A percentile compares a stretch with the other conserved stretches of the same genome.
Evolutionary conservation across 2,113 vertebrate genomes (phyloP).

Genomic region (Plotosus lineatus): DNA sequence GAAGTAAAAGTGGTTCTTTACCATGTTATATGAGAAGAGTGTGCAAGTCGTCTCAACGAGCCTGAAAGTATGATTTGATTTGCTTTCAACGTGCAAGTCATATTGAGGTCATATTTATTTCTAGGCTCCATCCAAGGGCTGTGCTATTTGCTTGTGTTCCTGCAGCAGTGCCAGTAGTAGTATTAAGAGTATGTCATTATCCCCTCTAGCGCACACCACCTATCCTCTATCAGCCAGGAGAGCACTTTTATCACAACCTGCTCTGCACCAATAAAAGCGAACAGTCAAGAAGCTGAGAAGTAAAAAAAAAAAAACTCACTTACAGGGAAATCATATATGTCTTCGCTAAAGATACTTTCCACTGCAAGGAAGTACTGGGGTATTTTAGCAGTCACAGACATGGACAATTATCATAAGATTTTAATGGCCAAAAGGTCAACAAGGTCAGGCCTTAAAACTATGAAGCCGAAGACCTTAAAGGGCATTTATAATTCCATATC

Average conservation of each 20-base stretch:
- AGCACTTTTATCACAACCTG: conserved; percentile 28
- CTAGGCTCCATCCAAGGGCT: conserved; percentile 7
- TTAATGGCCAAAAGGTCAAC: conserved; percentile 15
- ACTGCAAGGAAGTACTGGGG: neutral
- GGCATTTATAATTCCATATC: neutral
- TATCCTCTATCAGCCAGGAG: conserved; percentile 1
- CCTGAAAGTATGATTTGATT: neutral
- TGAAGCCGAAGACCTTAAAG: neutral
- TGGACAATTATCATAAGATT: neutral
- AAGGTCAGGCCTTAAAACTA: neutral
- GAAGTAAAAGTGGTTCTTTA: neutral
- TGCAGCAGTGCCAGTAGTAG: neutral
- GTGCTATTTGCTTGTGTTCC: conserved; percentile 17
- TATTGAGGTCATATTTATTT: conserved; percentile 25
- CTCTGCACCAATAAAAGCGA: conserved; percentile 4
- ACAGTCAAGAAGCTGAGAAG: conserved; percentile 13
- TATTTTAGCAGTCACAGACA: conserved; percentile 14
- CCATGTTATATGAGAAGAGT: neutral
- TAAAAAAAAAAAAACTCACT: neutral
- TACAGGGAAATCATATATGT: neutral
- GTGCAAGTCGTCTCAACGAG: too few relatives aligned
- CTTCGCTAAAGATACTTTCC: neutral
- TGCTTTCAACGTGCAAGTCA: neutral
- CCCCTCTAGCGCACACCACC: conserved; percentile 13
- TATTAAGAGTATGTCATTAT: conserved; percentile 19